Percentiles rank a stretch among this genome's conserved stretches.
Evolutionary conservation across 2,797 vertebrate genomes (phyloP).

Genomic region (Glossophaga mutica): DNA sequence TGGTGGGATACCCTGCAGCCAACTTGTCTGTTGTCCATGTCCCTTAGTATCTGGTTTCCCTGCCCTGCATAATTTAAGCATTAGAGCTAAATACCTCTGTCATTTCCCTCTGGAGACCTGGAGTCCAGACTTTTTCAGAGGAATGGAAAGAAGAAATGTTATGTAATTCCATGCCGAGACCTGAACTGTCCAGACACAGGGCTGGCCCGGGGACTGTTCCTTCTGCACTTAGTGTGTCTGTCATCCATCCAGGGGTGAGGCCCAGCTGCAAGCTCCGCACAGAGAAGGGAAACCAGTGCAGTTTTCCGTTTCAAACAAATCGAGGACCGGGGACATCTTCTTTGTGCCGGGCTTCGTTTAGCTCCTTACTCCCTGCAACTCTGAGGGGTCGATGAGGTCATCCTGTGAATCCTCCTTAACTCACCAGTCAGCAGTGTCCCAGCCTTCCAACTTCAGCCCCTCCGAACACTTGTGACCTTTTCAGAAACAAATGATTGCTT

Average conservation of each 20-base stretch:
- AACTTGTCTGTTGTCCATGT: background rate
- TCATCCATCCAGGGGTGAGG: background rate
- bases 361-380: background rate
- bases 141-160: background rate
- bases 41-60: constrained; percentile 3
- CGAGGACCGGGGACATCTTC: background rate
- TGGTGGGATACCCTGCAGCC: background rate
- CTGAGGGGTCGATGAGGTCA: background rate
- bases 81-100: constrained; percentile 28
- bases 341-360: background rate
- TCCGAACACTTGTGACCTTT: background rate
- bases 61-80: constrained; percentile 50
- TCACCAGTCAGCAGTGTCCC: background rate
- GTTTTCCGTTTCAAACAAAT: background rate
- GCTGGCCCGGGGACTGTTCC: background rate
- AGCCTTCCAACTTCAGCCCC: background rate
- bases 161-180: background rate
- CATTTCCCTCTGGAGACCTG: constrained; percentile 4
- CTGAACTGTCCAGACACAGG: background rate
- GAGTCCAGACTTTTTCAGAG: constrained; percentile 20
- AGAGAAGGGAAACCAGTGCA: background rate
- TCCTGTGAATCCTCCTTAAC: background rate
- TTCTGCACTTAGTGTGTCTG: rapidly evolving
- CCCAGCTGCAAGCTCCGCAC: background rate
- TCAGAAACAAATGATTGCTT: background rate